These are phyloP conservation scores for Struthio camelus DNA, from an alignment of 2,113 vertebrate genomes.

Conservation along the genomic window DNA sequence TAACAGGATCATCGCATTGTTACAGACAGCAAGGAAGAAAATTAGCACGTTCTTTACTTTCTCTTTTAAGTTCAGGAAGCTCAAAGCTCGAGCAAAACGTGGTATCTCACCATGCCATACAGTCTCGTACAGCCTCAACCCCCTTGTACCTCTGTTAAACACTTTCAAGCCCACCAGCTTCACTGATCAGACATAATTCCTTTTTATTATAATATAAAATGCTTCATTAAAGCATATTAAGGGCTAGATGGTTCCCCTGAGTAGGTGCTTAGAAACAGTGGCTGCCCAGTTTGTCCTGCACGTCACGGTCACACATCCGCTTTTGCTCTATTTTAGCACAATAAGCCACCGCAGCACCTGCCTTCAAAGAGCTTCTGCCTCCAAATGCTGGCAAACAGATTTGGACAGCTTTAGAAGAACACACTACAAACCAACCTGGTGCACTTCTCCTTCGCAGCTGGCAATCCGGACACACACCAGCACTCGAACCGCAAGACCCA, in stretches of 20 bases:
- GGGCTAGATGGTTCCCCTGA: background rate
- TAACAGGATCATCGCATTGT: slow-evolving; percentile 49
- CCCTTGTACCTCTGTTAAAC: background rate
- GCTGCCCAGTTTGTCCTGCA: background rate
- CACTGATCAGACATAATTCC: slow-evolving; percentile 22
- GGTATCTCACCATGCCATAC: background rate
- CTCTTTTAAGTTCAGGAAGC: background rate
- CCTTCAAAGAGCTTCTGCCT: background rate
- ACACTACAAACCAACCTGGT: background rate
- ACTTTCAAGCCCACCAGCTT: background rate
- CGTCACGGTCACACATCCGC: background rate
- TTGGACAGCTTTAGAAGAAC: background rate
- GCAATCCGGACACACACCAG: background rate
- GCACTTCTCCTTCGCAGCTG: background rate
- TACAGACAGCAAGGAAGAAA: slow-evolving; percentile 20
- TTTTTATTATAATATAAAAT: slow-evolving; percentile 51
- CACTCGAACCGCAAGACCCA: background rate
- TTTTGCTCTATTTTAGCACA: background rate
- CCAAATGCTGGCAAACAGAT: background rate
- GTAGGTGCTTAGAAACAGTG: background rate
- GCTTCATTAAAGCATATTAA: slow-evolving; percentile 37
- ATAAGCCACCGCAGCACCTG: background rate
- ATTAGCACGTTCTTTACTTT: background rate
- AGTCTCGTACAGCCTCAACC: background rate
- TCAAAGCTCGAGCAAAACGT: background rate